Percentiles rank a stretch among this genome's conserved stretches.
Conservation (phyloP, 2,797 vertebrate species). For the Ataeniobius toweri region DNA sequence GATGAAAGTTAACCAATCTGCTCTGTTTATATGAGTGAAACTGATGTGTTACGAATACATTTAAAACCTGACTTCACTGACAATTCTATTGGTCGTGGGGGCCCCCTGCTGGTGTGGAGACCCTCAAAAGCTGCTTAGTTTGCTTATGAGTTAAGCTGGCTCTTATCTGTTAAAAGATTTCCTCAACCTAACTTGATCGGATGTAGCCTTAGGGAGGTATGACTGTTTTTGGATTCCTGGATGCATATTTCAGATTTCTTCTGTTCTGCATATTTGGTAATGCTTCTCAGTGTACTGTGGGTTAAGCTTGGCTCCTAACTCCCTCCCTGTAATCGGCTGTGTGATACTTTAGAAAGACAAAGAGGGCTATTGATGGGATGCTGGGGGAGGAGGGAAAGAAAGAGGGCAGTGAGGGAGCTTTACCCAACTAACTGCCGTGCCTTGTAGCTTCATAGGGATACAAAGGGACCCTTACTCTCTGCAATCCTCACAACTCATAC, state of each 20-base stretch:
- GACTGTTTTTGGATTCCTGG: slow-evolving; percentile 21
- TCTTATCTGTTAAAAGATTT: background rate
- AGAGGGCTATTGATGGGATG: slow-evolving; percentile 78
- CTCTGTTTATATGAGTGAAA: background rate
- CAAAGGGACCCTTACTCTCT: slow-evolving; percentile 73
- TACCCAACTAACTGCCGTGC: slow-evolving; percentile 66
- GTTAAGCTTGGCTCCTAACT: slow-evolving; percentile 82
- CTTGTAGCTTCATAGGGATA: slow-evolving; percentile 73
- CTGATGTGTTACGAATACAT: background rate
- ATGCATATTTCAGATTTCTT: slow-evolving; percentile 39
- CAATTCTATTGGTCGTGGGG: background rate
- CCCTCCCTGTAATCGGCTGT: slow-evolving; percentile 82
- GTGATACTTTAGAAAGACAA: slow-evolving; percentile 84
- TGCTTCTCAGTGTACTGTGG: slow-evolving; percentile 38
- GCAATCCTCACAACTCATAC: slow-evolving; percentile 45
- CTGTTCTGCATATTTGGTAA: slow-evolving; percentile 24
- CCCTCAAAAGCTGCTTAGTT: background rate
- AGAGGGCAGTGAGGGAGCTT: slow-evolving; percentile 39
- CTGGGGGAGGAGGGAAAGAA: slow-evolving; percentile 31
- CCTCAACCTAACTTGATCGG: slow-evolving; percentile 3
- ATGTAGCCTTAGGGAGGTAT: background rate
- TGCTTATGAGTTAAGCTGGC: background rate
- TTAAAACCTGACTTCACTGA: background rate
- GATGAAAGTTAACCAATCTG: background rate
- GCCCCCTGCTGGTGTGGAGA: background rate